Evolutionary conservation across 2,113 vertebrate genomes (phyloP).

Genomic region (Mesocricetus auratus): DNA sequence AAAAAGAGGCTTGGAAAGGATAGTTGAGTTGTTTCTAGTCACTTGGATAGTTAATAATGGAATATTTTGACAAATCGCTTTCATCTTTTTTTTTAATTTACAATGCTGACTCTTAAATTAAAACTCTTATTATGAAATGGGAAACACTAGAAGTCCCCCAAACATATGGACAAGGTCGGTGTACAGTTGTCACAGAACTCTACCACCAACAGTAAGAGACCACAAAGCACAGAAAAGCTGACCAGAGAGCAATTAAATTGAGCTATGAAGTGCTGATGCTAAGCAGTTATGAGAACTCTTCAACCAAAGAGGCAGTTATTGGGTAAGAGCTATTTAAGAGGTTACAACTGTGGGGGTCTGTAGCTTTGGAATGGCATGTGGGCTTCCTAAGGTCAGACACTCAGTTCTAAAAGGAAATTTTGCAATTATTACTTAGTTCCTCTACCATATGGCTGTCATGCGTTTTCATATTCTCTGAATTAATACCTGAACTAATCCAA

Average conservation of each 20-base stretch:
- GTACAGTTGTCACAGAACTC: background rate
- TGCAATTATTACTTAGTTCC: background rate
- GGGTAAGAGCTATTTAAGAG: background rate
- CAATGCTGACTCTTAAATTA: background rate
- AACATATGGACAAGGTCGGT: background rate
- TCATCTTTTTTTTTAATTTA: background rate
- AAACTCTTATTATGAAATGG: constrained; percentile 36
- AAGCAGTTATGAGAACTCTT: background rate
- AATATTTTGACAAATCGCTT: background rate
- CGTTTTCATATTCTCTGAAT: constrained; percentile 48
- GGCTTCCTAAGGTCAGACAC: constrained; percentile 44
- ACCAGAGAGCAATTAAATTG: background rate
- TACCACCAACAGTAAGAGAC: background rate
- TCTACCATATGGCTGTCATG: constrained; percentile 21
- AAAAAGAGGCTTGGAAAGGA: background rate
- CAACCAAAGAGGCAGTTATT: background rate
- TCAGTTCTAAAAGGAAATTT: constrained; percentile 36
- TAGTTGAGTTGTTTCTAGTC: background rate
- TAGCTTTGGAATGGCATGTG: background rate
- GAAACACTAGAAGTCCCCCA: background rate
- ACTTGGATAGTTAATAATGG: background rate
- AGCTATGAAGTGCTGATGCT: background rate
- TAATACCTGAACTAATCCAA: constrained; percentile 38
- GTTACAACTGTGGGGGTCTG: background rate
- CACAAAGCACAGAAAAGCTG: background rate